Evolutionary conservation across 1,140 invertebrate species (phyloP), one percentile per base, ranked within the genome.

Genomic region (Schmidtea mediterranea): DNA sequence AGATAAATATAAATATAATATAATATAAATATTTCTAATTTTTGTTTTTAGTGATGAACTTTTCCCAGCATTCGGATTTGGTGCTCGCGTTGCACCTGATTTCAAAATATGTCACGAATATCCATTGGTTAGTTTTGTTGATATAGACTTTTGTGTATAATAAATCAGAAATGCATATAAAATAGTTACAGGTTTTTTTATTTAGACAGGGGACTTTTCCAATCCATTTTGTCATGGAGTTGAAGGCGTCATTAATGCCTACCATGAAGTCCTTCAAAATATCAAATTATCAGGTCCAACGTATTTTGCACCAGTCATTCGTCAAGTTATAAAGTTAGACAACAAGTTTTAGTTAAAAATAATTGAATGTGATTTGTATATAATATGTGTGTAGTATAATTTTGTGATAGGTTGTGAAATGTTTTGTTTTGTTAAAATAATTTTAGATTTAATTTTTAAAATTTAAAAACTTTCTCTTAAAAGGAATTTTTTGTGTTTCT

Each of bases 201-300:
- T 61, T 49, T 48, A 65, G 57, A 74, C 74, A 59, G 56, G 73
- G 26, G 63, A 71, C 48, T 64, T 67, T 2, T 62, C 61, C 41
- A 72, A 72, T 56, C 72, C 73, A 2, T 71, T 71, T 51, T 75
- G 73, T 55, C 50, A 60, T 19, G 67, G 67, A 21, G 58, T 71
- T 12, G 55, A 64, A 16, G 70, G 70, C 19, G 65, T 71, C 8
- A 50, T 72, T 43, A 55, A 66, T 21, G 61, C 70, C 2, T 71
- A 72, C 53, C 55, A 63, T 46, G 54, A 61, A 19, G 55, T 65
- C 5, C 55, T 71, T n/a, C 51, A 62, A 23, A 62, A 58, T 22
- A 65, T 70, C 9, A 60, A 65, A 51, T 54, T 71, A 21, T 69
- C 65, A 55, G 69, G 69, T 19, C 69, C 69, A n/a, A 71, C 69